These are phyloP conservation scores for Steinernema scapterisci DNA, from an alignment of 2,888 invertebrate genomes.

Conservation along the genomic window DNA sequence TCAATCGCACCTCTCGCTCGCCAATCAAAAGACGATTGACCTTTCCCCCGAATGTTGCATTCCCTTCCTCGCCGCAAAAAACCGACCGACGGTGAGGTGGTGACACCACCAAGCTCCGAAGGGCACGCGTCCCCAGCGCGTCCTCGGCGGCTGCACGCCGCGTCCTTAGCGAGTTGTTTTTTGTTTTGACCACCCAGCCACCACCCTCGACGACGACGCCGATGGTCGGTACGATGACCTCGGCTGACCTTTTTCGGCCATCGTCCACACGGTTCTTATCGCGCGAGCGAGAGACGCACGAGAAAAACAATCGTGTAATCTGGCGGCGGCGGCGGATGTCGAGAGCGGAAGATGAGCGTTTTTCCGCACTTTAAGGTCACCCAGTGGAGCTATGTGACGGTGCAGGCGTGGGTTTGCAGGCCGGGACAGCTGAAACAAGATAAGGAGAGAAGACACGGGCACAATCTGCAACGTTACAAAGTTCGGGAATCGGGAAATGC, in stretches of 20 bases:
- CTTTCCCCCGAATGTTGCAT: neutral
- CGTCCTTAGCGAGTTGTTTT: conserved; percentile 27
- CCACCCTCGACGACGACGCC: neutral
- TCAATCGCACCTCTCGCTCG: neutral
- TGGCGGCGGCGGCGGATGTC: neutral
- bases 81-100: neutral
- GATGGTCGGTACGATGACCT: neutral
- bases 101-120: neutral
- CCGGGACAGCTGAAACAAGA: no score
- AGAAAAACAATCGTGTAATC: conserved; percentile 29
- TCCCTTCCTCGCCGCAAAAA: neutral
- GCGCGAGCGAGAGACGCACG: neutral
- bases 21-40: neutral
- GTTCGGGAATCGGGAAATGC: no score
- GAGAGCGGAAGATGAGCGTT: neutral
- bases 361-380: conserved; percentile 21
- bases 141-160: neutral
- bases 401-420: no score
- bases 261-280: conserved; percentile 18
- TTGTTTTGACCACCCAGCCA: conserved; percentile 29
- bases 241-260: conserved; percentile 9
- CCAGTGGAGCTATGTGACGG: no score
- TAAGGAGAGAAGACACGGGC: no score
- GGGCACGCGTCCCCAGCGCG: neutral
- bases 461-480: no score